Percentiles rank a stretch among this genome's conserved stretches.
These are phyloP conservation scores for Temnothorax unifasciatus DNA, from an alignment of 2,888 invertebrate genomes.

Conservation along the genomic window DNA sequence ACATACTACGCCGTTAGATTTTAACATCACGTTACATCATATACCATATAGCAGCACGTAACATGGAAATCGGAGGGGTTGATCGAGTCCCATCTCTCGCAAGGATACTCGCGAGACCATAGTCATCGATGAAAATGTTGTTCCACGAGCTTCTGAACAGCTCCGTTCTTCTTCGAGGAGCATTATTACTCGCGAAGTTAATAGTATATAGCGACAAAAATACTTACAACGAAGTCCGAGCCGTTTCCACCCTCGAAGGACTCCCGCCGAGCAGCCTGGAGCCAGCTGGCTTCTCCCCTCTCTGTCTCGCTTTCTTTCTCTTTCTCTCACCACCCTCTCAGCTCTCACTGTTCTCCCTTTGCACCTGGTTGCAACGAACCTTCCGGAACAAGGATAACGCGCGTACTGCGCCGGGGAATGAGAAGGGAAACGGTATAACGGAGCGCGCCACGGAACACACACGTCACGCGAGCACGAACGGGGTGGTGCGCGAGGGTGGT, in stretches of 20 bases:
- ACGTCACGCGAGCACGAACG: slow-evolving; percentile 58
- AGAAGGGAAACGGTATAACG: slow-evolving; percentile 47
- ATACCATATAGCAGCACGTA: not conserved
- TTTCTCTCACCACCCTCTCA: slow-evolving; percentile 42
- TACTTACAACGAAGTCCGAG: slow-evolving; percentile 39
- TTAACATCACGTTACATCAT: not conserved
- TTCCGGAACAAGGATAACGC: slow-evolving; percentile 56
- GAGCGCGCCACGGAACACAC: slow-evolving; percentile 65
- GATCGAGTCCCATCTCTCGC: slow-evolving; percentile 2
- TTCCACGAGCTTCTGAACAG: not conserved
- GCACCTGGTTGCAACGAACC: slow-evolving; percentile 55
- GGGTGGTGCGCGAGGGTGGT: slow-evolving; percentile 64
- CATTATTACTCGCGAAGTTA: not conserved
- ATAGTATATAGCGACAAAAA: slow-evolving; percentile 16
- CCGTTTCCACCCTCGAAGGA: slow-evolving; percentile 50
- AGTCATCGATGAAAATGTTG: not conserved
- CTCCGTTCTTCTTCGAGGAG: not conserved
- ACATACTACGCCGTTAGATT: not conserved
- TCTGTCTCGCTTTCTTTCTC: slow-evolving; percentile 36
- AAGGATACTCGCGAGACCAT: not conserved
- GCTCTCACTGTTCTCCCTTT: slow-evolving; percentile 44
- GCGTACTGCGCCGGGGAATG: slow-evolving; percentile 49
- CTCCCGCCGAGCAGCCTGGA: slow-evolving; percentile 48
- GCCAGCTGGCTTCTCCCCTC: slow-evolving; percentile 49
- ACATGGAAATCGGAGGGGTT: slow-evolving; percentile 35